Percentiles rank a stretch among this genome's conserved stretches.
phyloP scores from a whole-genome alignment of 2,797 vertebrate species.

The Enteromius mattozi region DNA sequence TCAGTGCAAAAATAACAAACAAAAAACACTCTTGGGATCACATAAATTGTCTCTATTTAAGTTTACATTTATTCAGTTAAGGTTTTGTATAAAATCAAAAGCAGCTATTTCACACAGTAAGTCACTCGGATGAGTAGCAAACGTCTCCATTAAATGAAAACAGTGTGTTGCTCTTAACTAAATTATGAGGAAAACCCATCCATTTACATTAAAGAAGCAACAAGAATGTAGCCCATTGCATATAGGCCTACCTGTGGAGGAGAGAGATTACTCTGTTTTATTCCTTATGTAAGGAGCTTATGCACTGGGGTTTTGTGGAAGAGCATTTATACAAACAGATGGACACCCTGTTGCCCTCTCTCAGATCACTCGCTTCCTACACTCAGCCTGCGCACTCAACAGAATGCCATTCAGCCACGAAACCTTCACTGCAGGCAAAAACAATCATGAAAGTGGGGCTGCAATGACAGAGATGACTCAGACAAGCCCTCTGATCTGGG shows the following conservation, averaged over 20 bases:
- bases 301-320: slow-evolving; percentile 65
- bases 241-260: slow-evolving; percentile 47
- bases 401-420: slow-evolving; percentile 46
- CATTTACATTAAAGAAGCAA: background rate
- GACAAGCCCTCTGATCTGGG: slow-evolving; percentile 16
- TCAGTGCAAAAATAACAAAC: background rate
- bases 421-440: slow-evolving; percentile 50
- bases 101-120: background rate
- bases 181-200: background rate
- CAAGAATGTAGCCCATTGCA: background rate
- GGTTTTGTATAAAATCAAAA: background rate
- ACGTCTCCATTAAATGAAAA: background rate
- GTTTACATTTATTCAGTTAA: background rate
- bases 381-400: slow-evolving; percentile 66
- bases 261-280: slow-evolving; percentile 75
- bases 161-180: background rate
- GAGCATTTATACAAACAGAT: slow-evolving; percentile 73
- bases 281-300: slow-evolving; percentile 79
- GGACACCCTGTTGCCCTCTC: slow-evolving; percentile 60
- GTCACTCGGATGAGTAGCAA: background rate
- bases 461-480: slow-evolving; percentile 25
- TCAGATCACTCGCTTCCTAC: slow-evolving; percentile 57
- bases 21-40: background rate
- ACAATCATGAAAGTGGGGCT: slow-evolving; percentile 52
- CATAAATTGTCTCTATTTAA: background rate